Base-by-base conservation (phyloP, 2,113 vertebrate genomes). In the Shinisaurus crocodilurus region DNA sequence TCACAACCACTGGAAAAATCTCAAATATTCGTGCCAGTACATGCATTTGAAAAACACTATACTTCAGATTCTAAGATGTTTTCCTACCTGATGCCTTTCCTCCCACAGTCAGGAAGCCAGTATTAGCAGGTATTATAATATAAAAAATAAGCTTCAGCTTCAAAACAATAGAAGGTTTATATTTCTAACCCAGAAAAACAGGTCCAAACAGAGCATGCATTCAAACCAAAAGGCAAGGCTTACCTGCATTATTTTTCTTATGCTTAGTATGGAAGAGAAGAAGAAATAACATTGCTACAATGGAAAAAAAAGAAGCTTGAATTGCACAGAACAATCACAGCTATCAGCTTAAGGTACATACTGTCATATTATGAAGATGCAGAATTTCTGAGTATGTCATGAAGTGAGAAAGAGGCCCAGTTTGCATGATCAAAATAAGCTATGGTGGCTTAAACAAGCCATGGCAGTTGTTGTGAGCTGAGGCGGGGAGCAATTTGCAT, bases 1-100 rank as follows among this genome's bases (percentile, higher is more conserved):
- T 54, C 25, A 6, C 89, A 93, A 94, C 86, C 48, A 45, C 81
- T 79, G 72, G 91, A 89, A 95, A 92, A 94, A 95, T 25, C 32
- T 79, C 65, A 91, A 81, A 6, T 0, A 57, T 48, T 86, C 45
- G 85, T 86, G 70, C 90, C 88, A 84, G 88, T 79, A 54, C 16
- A 77, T 85, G 65, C 85, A 80, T 74, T 82, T 74, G 89, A 90
- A 80, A 63, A 67, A 90, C 69, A 13, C 80, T 86, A 74, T 63
- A 34, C 50, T 76, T 65, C 79, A 74, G 93, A 92, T 88, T 86
- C 27, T 50, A 37, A 74, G 34, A 86, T 29, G 32, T 72, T 70
- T 50, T 82, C 54, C 20, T 72, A n/a, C 48, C 45, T 86, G 27
- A 60, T 32, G 48, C 37, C 72, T 63, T 76, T 63, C 72, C 50